Conservation (phyloP, 64 coral and sea anemone genomes). For the Montipora efflorescens region DNA sequence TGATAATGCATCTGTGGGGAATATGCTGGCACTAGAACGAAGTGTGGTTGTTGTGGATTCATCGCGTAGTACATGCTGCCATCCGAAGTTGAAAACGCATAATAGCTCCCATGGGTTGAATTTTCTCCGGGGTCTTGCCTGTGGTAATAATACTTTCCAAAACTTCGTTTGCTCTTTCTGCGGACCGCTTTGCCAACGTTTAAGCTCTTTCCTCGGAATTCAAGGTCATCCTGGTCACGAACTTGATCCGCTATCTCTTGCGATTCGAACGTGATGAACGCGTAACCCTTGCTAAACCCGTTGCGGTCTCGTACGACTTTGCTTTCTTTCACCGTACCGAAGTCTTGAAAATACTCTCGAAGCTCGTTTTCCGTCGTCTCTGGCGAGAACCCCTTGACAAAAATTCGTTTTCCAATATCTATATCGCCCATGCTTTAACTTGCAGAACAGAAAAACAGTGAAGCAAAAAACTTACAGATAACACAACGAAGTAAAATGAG, state of each 20-base stretch:
- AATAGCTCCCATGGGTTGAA: conserved; percentile 62
- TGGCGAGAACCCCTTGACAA: conserved; percentile 95
- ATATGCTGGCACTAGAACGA: conserved; percentile 82
- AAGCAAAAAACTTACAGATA: conserved; percentile 23
- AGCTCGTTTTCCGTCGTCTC: conserved; percentile 98
- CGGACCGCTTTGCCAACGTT: conserved; percentile 85
- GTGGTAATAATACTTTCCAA: conserved; percentile 77
- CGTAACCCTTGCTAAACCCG: conserved; percentile 90
- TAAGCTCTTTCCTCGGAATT: conserved; percentile 95
- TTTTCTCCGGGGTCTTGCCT: conserved; percentile 59
- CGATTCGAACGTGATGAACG: conserved; percentile 97
- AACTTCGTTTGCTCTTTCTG: conserved; percentile 82
- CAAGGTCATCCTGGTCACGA: conserved; percentile 75
- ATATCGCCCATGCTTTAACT: conserved; percentile 77
- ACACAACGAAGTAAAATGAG: conserved; percentile 5
- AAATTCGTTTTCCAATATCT: conserved; percentile 95
- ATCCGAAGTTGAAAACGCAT: conserved; percentile 54
- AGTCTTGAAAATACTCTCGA: conserved; percentile 92
- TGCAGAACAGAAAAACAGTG: not conserved
- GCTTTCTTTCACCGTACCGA: conserved; percentile 85
- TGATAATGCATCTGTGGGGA: conserved; percentile 88
- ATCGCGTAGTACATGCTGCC: conserved; percentile 68
- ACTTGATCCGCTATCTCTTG: conserved; percentile 90
- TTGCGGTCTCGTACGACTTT: conserved; percentile 97
- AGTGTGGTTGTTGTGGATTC: conserved; percentile 85